These are phyloP conservation scores for Reticulitermes lucifugus DNA, from an alignment of 2,888 invertebrate species.

Conservation along the genomic window DNA sequence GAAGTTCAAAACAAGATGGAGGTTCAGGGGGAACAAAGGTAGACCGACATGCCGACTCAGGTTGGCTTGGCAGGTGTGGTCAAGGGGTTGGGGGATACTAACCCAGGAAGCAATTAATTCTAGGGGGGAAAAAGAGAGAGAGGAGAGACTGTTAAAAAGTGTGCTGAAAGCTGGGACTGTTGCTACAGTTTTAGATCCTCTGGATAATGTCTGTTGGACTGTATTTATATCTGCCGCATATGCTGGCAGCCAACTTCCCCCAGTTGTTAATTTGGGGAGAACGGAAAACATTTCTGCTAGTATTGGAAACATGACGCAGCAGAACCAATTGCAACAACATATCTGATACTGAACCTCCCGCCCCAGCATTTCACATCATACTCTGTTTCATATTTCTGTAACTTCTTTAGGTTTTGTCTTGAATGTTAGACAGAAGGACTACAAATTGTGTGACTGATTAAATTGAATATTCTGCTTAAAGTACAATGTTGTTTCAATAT, in stretches of 20 bases:
- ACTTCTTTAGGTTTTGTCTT: not conserved
- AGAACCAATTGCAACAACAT: not conserved
- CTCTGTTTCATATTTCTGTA: not conserved
- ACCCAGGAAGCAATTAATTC: conserved; percentile 51
- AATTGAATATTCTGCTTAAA: too few relatives aligned
- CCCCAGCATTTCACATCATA: not conserved
- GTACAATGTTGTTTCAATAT: too few relatives aligned
- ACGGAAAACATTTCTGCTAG: conserved; percentile 15
- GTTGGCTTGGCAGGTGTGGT: conserved; percentile 40
- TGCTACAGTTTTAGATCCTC: conserved; percentile 43
- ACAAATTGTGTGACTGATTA: not conserved
- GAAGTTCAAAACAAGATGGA: conserved; percentile 51
- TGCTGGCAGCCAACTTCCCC: not conserved
- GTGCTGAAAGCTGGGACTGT: conserved; percentile 46
- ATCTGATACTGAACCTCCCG: not conserved
- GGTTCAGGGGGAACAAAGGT: conserved; percentile 48
- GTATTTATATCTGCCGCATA: conserved; percentile 17
- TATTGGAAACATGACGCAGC: conserved; percentile 44
- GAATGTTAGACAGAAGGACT: not conserved
- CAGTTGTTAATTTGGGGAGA: conserved; percentile 17
- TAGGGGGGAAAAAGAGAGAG: not conserved
- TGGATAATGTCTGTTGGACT: conserved; percentile 41
- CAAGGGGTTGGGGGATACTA: conserved; percentile 39
- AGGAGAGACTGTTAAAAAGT: conserved; percentile 31
- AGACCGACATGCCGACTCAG: conserved; percentile 37